Base-by-base conservation (phyloP, 2,888 invertebrate species). In the Philaethria dido region DNA sequence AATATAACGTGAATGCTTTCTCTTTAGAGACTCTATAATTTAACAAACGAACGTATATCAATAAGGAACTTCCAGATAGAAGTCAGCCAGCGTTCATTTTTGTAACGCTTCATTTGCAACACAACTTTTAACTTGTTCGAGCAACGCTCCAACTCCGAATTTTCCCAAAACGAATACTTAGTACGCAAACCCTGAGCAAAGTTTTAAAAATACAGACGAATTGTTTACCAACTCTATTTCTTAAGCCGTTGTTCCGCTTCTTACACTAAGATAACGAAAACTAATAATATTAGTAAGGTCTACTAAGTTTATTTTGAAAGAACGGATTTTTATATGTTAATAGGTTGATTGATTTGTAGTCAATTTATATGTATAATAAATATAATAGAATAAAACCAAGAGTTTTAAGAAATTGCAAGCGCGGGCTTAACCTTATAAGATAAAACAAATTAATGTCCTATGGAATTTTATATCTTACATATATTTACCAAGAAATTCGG, bases 91-190 rank as follows among this genome's bases (percentile, higher is more conserved):
- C 83, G 81, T 81, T 84, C 83, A 85, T 85, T 86, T 86, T 84
- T 84, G 84, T 85, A 82, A 86, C 85, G 86, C 84, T 87, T 87
- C 86, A 87, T 87, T 88, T 87, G 83, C 84, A 83, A 83, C 82
- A 77, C 75, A 88, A 87, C 80, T 88, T 87, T 84, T 83, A 85
- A 88, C 83, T 86, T 87, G 86, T 83, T 84, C 77, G 79, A 81
- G 80, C 78, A 80, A 80, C 79, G 80, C 75, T 81, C 78, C 74
- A 76, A 74, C 78, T 78, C 76, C 80, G 80, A 81, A 79, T 83
- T 84, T 79, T 76, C 79, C 80, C 80, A 78, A 84, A 85, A 82
- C 81, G 82, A 83, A 83, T 81, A 85, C 80, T 80, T 73, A 71
- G 71, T 74, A 75, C 77, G 74, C 76, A 79, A 74, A 73, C 78